Conservation (phyloP, 2,113 vertebrate genomes). For the Ctenomys sociabilis region DNA sequence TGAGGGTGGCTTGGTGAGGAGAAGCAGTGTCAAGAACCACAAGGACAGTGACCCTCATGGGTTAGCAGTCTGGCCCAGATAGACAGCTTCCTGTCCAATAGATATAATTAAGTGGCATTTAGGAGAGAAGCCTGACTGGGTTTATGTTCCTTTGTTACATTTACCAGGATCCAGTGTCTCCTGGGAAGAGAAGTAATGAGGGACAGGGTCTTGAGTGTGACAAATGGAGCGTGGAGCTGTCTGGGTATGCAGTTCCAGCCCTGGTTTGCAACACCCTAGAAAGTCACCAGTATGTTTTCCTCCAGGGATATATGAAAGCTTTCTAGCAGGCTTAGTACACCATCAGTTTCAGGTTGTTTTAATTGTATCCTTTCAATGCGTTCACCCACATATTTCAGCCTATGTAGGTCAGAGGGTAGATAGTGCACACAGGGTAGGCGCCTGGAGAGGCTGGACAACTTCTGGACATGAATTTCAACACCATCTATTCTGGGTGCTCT, state of each 20-base stretch:
- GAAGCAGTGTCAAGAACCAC: neutral
- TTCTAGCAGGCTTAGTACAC: neutral
- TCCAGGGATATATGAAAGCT: neutral
- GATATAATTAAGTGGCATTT: conserved; percentile 19
- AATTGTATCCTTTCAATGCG: neutral
- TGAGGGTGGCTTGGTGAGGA: neutral
- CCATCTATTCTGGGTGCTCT: too few relatives aligned
- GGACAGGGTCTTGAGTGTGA: conserved; percentile 39
- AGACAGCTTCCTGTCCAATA: neutral
- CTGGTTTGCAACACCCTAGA: neutral
- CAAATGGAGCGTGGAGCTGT: conserved; percentile 16
- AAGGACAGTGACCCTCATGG: neutral
- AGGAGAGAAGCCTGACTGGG: conserved; percentile 34
- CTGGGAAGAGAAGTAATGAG: conserved; percentile 45
- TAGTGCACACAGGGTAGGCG: neutral
- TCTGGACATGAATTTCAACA: too few relatives aligned
- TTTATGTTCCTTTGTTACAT: conserved; percentile 50
- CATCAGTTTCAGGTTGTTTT: neutral
- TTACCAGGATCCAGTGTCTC: conserved; percentile 39
- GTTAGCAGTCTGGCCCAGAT: conserved; percentile 49
- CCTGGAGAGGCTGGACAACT: too few relatives aligned
- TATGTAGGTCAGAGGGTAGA: neutral
- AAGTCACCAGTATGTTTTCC: neutral
- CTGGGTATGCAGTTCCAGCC: neutral
- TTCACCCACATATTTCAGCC: neutral